Evolutionary conservation across 2,797 vertebrate genomes (phyloP), one percentile per base, ranked within the genome.

Genomic region (Sebastes flavidus): DNA sequence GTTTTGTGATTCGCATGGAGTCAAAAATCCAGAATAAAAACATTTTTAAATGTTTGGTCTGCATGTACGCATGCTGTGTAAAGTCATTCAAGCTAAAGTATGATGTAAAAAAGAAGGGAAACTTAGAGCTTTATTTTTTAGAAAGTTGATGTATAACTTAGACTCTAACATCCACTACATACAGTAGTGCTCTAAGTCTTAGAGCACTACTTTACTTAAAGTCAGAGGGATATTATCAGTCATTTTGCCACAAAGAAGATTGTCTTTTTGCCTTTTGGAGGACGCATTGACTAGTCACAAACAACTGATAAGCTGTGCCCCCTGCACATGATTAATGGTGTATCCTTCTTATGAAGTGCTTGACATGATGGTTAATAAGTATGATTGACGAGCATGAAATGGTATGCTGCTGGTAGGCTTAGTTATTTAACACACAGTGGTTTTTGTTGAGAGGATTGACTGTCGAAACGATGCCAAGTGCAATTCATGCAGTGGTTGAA

Each of bases 291-390:
- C 46, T 4, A 49, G 46, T 20, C 67, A 60, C 25, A 71, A 72
- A 24, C 42, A 62, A 46, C 42, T 55, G 66, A 84, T 70, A 77
- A 75, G 77, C 58, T 34, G 24, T 25, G 6, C 55, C 34, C 52
- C 60, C 60, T 62, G 77, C 72, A 63, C 56, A 68, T 68, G 71
- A 81, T 66, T 38, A 69, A 77, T 74, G 75, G 20, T 62, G 65
- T 34, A 22, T 66, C n/a, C 68, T 65, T 72, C 25, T 71, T 10
- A 75, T 62, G 25, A 80, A 65, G 55, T 18, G 49, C 79, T 73
- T 42, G 67, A 83, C 59, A 22, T 69, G 62, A 81, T 69, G 79
- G 36, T 38, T 24, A 69, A 75, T 52, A 76, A 63, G 12, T 60
- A 63, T 4, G 1, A n/a, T 63, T 75, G 76, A 78, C 65, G 65